phyloP scores from a whole-genome alignment of 2,797 vertebrate species.

The Tragopan temminckii region DNA sequence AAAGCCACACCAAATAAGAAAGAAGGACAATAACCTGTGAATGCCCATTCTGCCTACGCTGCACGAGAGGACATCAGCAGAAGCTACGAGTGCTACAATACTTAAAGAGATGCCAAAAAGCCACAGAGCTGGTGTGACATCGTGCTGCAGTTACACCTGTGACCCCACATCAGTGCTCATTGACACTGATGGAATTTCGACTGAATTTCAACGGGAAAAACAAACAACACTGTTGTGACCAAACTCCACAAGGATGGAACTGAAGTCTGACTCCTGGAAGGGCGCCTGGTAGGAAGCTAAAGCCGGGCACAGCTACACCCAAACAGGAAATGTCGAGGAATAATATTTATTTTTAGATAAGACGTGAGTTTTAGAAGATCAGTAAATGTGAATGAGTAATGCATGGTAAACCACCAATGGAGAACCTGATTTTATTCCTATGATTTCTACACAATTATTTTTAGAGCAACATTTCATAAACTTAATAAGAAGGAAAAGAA shows the following conservation, averaged over 20 bases:
- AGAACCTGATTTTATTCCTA: constrained; percentile 31
- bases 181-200: background rate
- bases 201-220: background rate
- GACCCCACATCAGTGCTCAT: background rate
- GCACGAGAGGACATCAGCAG: background rate
- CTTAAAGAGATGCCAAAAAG: background rate
- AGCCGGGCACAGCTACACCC: background rate
- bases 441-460: constrained; percentile 51
- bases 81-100: background rate
- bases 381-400: constrained; percentile 33
- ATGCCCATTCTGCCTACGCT: background rate
- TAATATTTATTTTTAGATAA: constrained; percentile 57
- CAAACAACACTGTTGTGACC: background rate
- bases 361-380: constrained; percentile 18
- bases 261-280: background rate
- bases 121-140: background rate
- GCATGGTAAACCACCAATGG: background rate
- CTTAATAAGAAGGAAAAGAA: constrained; percentile 61
- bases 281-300: background rate
- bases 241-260: background rate
- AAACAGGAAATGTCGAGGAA: constrained; percentile 31
- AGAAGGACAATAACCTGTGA: background rate
- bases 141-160: background rate
- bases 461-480: constrained; percentile 67
- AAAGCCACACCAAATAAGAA: background rate